Evolutionary conservation across 2,113 vertebrate species (phyloP), one percentile per base, ranked within the genome.

Genomic region (Callopanchax toddi): DNA sequence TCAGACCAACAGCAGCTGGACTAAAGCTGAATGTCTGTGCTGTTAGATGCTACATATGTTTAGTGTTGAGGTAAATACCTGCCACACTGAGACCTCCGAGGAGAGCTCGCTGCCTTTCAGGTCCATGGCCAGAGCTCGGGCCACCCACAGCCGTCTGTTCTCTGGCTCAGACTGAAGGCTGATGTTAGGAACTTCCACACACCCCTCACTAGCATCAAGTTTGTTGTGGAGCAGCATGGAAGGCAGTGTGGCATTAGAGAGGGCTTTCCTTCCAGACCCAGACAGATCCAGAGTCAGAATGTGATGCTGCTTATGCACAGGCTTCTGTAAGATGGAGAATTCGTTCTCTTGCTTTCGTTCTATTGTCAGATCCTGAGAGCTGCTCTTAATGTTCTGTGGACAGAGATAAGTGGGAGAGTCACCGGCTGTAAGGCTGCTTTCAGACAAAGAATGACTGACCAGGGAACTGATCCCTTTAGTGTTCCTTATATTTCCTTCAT

Each of bases 11-110:
- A 26, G 6, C 26, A 3, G 3, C 26, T 26, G 26, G 6, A 26
- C 3, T 26, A 26, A 26, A 26, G 3, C 26, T 26, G 26, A 3
- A 26, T 26, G 26, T 26, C 3, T 26, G 26, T 26, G 26, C 3
- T 26, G 26, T 26, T 26, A 26, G 3, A 26, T 26, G 26, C 3
- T n/a, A n/a, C n/a, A n/a, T n/a, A n/a, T n/a, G n/a, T n/a, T n/a
- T n/a, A n/a, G n/a, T n/a, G n/a, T n/a, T 5, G 8, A 56, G n/a
- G 3, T 36, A 11, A 18, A 48, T 95, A 98, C 97, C 96, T 99
- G 95, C 97, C 97, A 99, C 66, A 85, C 71, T 69, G 91, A 91
- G 22, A 98, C 93, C 67, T 93, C 94, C 68, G 87, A 81, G 52
- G 87, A 89, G 40, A 95, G 64, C 6, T 93, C 91, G 46, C 91